These are phyloP conservation scores for Chironomus tepperi DNA, from an alignment of 1,140 invertebrate genomes.

Conservation along the genomic window DNA sequence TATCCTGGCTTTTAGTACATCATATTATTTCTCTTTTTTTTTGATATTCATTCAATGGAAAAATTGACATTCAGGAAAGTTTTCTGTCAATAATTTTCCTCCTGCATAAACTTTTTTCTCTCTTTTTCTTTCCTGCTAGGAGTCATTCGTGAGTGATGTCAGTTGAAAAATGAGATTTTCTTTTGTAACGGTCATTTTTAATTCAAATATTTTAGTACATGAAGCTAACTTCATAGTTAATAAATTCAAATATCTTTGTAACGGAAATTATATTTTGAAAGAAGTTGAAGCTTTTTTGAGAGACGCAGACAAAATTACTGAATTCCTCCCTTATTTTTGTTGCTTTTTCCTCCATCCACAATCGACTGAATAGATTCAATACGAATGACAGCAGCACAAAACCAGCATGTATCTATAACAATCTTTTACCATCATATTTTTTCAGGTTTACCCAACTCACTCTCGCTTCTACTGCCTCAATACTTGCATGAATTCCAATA, in stretches of 20 bases:
- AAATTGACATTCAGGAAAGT: conserved; percentile 10
- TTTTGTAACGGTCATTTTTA: no score
- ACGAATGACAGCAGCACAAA: not conserved
- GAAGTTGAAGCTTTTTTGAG: no score
- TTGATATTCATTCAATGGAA: conserved; percentile 14
- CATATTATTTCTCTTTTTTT: not conserved
- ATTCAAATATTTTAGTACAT: no score
- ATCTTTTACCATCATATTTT: conserved; percentile 1
- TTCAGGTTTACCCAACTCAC: not conserved
- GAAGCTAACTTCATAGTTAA: no score
- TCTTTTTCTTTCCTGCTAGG: not conserved
- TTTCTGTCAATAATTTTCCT: conserved; percentile 22
- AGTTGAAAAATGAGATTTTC: no score
- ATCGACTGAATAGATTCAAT: not conserved
- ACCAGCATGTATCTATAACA: conserved; percentile 7
- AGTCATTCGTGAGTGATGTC: no score
- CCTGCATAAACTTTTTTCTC: not conserved
- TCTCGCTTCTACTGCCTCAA: not conserved
- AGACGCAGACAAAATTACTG: no score
- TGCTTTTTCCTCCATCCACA: no score
- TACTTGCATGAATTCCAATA: not conserved
- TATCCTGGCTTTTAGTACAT: conserved; percentile 14
- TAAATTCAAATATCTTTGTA: no score
- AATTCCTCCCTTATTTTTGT: no score
- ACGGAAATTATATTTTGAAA: no score